Base-by-base conservation (phyloP, 2,888 invertebrate genomes). In the Eupithecia exiguata region DNA sequence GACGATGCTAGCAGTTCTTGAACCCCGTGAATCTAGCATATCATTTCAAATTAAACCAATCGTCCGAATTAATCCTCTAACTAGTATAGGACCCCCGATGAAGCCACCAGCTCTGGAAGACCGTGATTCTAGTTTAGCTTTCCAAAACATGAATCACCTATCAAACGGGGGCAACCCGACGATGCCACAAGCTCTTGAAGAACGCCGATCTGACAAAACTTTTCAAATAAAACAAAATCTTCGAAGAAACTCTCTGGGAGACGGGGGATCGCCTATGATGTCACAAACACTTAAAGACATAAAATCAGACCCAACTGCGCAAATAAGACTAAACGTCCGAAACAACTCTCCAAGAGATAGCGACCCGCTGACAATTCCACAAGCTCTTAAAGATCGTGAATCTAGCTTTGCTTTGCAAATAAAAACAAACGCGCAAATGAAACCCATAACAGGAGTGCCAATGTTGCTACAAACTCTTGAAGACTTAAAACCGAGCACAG, bases 1-100 rank as follows among this genome's bases (percentile, higher is more conserved):
- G 46, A 49, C 49, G n/a, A 49, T 21, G n/a, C 21, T n/a, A 21
- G n/a, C 49, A 49, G 49, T 49, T n/a, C 21, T 49, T n/a, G 7
- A 21, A n/a, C n/a, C n/a, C 49, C 16, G 1, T 21, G 6, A n/a
- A n/a, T 49, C 49, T 49, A 49, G n/a, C 9, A n/a, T 21, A 21
- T 9, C 49, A 9, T 49, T 49, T 7, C 49, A 49, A 49, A 49
- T 49, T 3, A 49, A n/a, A 49, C 49, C 7, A 49, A 49, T 21
- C 49, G 49, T n/a, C 5, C 25, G 67, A 30, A 72, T 70, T 40
- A 71, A 69, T 18, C 25, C 5, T n/a, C 10, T n/a, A 21, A 21
- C n/a, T 10, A 4, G 16, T 30, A 30, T 2, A 7, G 30, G 14
- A 30, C 21, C 1, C 16, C 6, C 21, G 36, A 66, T 61, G 16